Evolutionary conservation across 2,113 vertebrate species (phyloP), one percentile per base, ranked within the genome.

Genomic region (Pogonocichla stellata): DNA sequence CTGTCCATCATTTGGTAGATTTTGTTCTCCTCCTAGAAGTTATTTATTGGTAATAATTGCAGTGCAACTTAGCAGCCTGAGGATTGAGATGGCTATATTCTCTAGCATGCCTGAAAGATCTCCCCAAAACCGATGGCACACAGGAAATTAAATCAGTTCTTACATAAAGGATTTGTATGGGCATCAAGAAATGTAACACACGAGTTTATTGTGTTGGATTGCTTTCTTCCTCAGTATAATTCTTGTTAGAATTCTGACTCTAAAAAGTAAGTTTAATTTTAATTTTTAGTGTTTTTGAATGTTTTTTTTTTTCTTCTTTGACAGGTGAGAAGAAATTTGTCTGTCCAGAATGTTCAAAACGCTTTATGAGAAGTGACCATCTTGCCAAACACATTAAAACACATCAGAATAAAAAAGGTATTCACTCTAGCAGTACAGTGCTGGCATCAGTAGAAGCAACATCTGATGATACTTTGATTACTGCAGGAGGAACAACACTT

Each of bases 351-450:
- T 99, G 99, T 98, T 99, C 99, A 96, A 99, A 99, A 98, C 98
- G 99, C 93, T 99, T 99, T 97, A 99, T 99, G 99, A 99, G 99
- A 97, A 99, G 99, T 96, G 99, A 99, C 97, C 99, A 99, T 96
- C 99, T 99, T 98, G 99, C 99, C 97, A 99, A 99, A 98, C 99
- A 99, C 97, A 99, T 99, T 98, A 99, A 99, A 99, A 99, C 99
- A 75, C 99, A 99, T 98, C 99, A 99, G 97, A 99, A 99, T 98
- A 99, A 99, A 98, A 99, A 99, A 98, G 99, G 98, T 93, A 98
- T 99, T 98, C 99, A 99, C 97, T 98, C 99, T 64, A 98, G 98
- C 97, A 98, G 98, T 98, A 97, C 99, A 87, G 98, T 99, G 98
- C 98, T 99, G 97, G 98, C 98, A 96, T 98, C 99, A 64, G 98